Evolutionary conservation across 2,113 vertebrate species (phyloP).

Genomic region (Podarcis raffonei): DNA sequence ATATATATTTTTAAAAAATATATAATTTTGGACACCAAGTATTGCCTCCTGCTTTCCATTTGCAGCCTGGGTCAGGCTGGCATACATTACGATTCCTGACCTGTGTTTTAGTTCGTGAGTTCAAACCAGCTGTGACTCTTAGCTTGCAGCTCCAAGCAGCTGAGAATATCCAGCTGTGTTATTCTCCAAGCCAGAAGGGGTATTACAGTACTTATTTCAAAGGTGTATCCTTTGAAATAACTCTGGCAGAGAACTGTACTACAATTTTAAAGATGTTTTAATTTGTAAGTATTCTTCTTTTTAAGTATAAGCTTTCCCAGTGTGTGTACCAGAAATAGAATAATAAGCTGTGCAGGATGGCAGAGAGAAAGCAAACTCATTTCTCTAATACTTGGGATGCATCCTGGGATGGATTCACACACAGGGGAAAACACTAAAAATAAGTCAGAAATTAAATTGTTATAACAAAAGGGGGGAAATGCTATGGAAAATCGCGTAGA

Average conservation of each 20-base stretch:
- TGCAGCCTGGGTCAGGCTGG: slow-evolving; percentile 4
- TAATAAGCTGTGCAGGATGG: not conserved
- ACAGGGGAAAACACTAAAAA: too few relatives aligned
- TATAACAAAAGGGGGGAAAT: too few relatives aligned
- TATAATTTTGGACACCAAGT: not conserved
- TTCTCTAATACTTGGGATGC: not conserved
- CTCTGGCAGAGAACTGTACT: slow-evolving; percentile 25
- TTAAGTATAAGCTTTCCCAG: not conserved
- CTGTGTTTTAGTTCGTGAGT: slow-evolving; percentile 41
- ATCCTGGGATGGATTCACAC: too few relatives aligned
- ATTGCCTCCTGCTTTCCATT: not conserved
- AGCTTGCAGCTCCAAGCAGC: slow-evolving; percentile 47
- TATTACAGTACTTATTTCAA: slow-evolving; percentile 18
- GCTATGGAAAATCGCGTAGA: too few relatives aligned
- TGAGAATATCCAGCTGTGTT: slow-evolving; percentile 37
- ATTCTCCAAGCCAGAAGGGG: slow-evolving; percentile 38
- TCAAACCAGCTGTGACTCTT: slow-evolving; percentile 49
- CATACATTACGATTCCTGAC: fast-evolving
- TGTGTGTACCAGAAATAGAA: not conserved
- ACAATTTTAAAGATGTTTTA: slow-evolving; percentile 24
- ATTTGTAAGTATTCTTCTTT: too few relatives aligned
- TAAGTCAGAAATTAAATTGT: too few relatives aligned
- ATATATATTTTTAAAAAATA: too few relatives aligned
- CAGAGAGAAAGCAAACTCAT: too few relatives aligned
- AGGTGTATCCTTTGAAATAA: not conserved